phyloP scores from a whole-genome alignment of 2,888 invertebrate species.

The Ophraella communa region DNA sequence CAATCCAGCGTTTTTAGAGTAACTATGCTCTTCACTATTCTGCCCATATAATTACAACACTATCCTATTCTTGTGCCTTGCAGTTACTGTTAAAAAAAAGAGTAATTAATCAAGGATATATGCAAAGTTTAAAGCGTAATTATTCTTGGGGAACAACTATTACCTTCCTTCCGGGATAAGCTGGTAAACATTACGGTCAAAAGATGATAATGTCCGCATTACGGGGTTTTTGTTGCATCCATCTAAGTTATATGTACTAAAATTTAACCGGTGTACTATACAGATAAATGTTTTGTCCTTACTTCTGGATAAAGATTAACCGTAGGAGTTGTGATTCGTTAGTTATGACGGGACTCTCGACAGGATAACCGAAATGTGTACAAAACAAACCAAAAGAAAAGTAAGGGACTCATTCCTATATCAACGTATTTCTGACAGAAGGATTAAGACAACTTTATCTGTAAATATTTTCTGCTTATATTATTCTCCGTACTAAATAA shows the following conservation, averaged over 20 bases:
- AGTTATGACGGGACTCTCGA: neutral
- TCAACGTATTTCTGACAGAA: no score
- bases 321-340: slow-evolving; percentile 7
- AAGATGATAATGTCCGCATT: slow-evolving; percentile 47
- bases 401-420: neutral
- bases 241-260: slow-evolving; percentile 44
- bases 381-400: neutral
- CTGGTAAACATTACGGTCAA: slow-evolving; percentile 42
- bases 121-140: neutral
- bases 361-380: neutral
- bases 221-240: slow-evolving; percentile 46
- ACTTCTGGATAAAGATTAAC: slow-evolving; percentile 46
- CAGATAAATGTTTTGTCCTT: slow-evolving; percentile 48
- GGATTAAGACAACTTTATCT: no score
- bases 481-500: no score
- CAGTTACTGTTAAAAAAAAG: neutral
- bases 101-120: neutral
- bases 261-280: slow-evolving; percentile 45
- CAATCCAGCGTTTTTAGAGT: no score
- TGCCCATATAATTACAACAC: no score
- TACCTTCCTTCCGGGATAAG: slow-evolving; percentile 31
- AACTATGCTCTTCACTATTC: no score
- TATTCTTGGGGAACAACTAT: slow-evolving; percentile 15
- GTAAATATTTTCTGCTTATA: no score
- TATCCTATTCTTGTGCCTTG: no score